Evolutionary conservation across 1,140 invertebrate genomes (phyloP).

Genomic region (Drosophila teissieri): DNA sequence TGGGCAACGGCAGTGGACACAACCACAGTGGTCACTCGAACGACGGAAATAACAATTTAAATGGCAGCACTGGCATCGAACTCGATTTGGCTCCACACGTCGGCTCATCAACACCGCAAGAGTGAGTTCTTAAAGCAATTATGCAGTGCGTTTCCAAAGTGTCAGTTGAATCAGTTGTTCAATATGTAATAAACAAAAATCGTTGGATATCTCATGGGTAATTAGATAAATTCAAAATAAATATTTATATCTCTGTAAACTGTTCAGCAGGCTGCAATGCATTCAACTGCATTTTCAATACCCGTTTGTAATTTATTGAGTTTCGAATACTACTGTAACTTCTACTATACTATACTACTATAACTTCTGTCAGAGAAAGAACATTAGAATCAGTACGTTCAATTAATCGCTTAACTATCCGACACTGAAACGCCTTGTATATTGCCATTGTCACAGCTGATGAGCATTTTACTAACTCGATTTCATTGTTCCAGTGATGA

Average conservation of each 20-base stretch:
- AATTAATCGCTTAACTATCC: background rate
- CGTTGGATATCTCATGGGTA: no score
- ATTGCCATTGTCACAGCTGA: background rate
- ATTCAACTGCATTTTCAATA: no score
- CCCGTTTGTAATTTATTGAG: no score
- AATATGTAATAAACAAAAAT: no score
- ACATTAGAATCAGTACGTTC: no score
- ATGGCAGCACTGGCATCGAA: conserved; percentile 74
- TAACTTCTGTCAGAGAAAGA: no score
- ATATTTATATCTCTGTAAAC: no score
- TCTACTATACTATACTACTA: no score
- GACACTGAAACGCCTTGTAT: conserved; percentile 10
- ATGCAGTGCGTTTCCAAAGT: background rate
- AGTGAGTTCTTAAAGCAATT: conserved; percentile 47
- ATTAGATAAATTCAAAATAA: background rate
- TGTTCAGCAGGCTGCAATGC: no score
- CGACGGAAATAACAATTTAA: conserved; percentile 77
- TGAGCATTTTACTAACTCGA: conserved; percentile 51
- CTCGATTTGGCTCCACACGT: conserved; percentile 79
- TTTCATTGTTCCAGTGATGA: conserved; percentile 71
- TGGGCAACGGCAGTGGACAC: conserved; percentile 43
- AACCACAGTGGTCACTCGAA: conserved; percentile 67
- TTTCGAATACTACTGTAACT: no score
- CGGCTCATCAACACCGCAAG: conserved; percentile 68
- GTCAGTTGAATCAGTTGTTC: background rate